A percentile compares a stretch with the other conserved stretches of the same genome.
Evolutionary conservation across 2,113 vertebrate species (phyloP).

Genomic region (Caracal caracal): DNA sequence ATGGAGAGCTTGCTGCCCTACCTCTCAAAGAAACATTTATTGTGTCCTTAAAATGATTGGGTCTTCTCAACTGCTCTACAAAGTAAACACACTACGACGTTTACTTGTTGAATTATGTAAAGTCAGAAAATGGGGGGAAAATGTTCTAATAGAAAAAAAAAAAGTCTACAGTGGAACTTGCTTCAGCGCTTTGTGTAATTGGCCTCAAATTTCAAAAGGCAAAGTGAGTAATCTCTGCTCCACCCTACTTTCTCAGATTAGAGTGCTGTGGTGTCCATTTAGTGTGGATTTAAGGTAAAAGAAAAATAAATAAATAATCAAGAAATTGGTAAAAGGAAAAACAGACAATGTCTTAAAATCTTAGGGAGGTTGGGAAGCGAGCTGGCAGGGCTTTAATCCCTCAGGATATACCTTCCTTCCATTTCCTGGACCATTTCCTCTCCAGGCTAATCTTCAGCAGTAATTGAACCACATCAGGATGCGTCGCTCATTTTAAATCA

Average conservation of each 20-base stretch:
- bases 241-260: neutral
- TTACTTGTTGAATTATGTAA: neutral
- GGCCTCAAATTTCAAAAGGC: neutral
- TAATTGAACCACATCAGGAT: neutral
- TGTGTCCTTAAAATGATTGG: neutral
- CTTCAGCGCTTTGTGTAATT: neutral
- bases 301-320: neutral
- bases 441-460: neutral
- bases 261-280: neutral
- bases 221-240: neutral
- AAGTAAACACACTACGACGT: neutral
- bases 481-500: neutral
- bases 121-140: neutral
- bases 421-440: neutral
- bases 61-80: neutral
- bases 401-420: neutral
- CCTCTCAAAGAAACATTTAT: neutral
- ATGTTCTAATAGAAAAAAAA: neutral
- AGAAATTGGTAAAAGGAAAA: slow-evolving; percentile 6
- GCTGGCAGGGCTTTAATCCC: neutral
- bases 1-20: neutral
- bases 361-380: neutral
- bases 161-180: neutral
- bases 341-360: neutral
- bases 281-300: neutral